Evolutionary conservation across 1,140 invertebrate genomes (phyloP), one percentile per base, ranked within the genome.

Genomic region (Brachionus asplanchnoidis): DNA sequence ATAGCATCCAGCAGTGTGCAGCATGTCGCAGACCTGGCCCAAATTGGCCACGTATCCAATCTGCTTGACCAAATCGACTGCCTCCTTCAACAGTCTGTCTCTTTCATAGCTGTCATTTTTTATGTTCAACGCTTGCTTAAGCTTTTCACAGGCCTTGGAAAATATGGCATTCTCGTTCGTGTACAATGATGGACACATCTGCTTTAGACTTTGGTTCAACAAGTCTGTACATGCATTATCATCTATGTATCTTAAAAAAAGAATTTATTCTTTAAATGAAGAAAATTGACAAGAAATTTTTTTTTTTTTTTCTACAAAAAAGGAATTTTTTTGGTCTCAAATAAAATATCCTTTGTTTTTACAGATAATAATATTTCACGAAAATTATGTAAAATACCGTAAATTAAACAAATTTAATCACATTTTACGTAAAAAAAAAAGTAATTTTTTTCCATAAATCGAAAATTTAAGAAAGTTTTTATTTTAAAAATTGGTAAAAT

Each of bases 141-240:
- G 85, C 50, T 85, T 73, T 40, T 68, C 28, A 86, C 73, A 87
- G 85, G 78, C 86, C 88, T 97, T 95, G 20, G 96, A 93, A 89
- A 94, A 96, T 42, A 95, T 94, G 17, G 95, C 97, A 91, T 99
- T 97, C 91, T 99, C 97, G 87, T 93, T 93, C 86, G 94, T 94
- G 87, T 97, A 99, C 1, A 99, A 91, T 87, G 94, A 94, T 0
- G 97, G 97, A 88, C 97, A 99, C 0, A 96, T 91, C 88, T 97
- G 93, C 73, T 96, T 91, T n/a, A 99, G 90, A 89, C 94, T 94
- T 17, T 91, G 90, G 85, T 95, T 97, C 44, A 99, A 95, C 0
- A 94, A 93, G 89, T 97, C 95, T 0, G 97, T 95, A 3, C 94
- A 95, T 0, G 97, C 95, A 89, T 97, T 96, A 88, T 99, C 97